A percentile compares a stretch with the other conserved stretches of the same genome.
These are phyloP conservation scores for Elaphurus davidianus DNA, from an alignment of 2,113 vertebrate species.

Conservation along the genomic window DNA sequence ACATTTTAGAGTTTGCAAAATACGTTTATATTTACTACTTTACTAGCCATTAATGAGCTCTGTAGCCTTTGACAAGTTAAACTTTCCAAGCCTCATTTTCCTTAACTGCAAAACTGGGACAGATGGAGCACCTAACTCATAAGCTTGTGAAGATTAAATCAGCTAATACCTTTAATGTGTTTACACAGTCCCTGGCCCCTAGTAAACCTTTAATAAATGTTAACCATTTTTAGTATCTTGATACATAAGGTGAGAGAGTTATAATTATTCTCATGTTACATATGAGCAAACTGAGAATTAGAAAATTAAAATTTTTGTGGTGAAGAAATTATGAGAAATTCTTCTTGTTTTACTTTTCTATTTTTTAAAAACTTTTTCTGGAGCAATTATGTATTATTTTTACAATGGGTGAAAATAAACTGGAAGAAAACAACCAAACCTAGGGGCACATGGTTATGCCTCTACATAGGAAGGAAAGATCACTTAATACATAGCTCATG, in stretches of 20 bases:
- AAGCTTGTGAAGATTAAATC: neutral
- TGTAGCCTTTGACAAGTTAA: neutral
- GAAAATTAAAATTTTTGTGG: constrained; percentile 1
- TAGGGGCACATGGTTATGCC: neutral
- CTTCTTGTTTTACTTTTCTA: constrained; percentile 26
- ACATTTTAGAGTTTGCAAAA: neutral
- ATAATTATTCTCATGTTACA: neutral
- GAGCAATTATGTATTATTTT: neutral
- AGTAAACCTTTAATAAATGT: neutral
- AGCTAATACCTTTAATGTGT: neutral
- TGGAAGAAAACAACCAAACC: neutral
- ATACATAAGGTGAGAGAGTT: neutral
- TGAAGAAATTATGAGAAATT: neutral
- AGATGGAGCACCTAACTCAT: neutral
- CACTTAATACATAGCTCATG: neutral
- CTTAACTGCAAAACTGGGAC: neutral
- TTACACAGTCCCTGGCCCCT: neutral
- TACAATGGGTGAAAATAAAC: neutral
- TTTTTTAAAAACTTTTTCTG: neutral
- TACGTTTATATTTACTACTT: neutral
- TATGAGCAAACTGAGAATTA: neutral
- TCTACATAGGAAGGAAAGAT: neutral
- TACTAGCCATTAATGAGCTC: neutral
- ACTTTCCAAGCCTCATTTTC: neutral
- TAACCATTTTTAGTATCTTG: neutral